Evolutionary conservation across 2,888 invertebrate genomes (phyloP), one percentile per base, ranked within the genome.

Genomic region (Drosophila kuntzei): DNA sequence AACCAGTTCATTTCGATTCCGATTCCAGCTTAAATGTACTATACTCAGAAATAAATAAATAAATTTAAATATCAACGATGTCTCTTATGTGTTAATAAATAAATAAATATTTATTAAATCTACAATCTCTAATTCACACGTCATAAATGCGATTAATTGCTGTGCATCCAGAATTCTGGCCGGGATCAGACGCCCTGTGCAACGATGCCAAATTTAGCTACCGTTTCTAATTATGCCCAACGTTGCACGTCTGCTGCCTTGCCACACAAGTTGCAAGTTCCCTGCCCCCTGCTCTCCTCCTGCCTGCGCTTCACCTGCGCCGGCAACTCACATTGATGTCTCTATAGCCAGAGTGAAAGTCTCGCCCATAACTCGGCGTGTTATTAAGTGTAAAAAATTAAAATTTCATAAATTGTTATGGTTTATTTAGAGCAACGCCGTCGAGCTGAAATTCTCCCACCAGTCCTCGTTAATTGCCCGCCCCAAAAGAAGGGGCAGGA

Each of bases 331-430:
- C 76, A 63, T 77, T 87, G 86, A 85, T 85, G 88, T 87, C 82
- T 82, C 73, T 84, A 82, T 82, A 79, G 22, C 34, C 18, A 22
- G 41, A 14, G 32, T 50, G 43, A 68, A 29, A 16, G 73, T 68
- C 70, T 59, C 66, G 70, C 68, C 84, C 84, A 67, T 76, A 80
- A 82, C 69, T 80, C 68, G 81, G 60, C 88, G 86, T 85, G 72
- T 84, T 84, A 84, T 84, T 84, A 87, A 84, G 83, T 84, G 83
- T 77, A 84, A 73, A 63, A 84, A 85, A 84, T 84, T 85, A 86
- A 77, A 82, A 83, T 83, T 83, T 87, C 88, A 83, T 83, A 83
- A 83, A 83, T 83, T 87, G 82, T 63, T 87, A 87, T 74, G 88
- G 68, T 87, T 85, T 87, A 83, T 83, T 83, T 83, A 85, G 86